Evolutionary conservation across 2,113 vertebrate genomes (phyloP), one percentile per base, ranked within the genome.

Genomic region (Oryzias javanicus): DNA sequence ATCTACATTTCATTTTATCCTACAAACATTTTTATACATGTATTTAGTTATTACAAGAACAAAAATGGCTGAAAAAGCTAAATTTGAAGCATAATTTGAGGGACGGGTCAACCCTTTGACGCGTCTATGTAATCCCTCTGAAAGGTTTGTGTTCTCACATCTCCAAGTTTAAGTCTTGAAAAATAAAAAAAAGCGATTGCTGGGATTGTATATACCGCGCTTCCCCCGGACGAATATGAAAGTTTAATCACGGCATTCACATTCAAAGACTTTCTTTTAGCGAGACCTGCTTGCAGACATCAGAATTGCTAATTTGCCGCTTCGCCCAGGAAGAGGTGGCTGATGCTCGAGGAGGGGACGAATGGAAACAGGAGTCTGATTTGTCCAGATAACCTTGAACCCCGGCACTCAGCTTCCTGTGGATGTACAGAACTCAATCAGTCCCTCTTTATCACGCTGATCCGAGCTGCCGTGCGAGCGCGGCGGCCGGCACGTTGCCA

Each of bases 181-280:
- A 82, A 81, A 87, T 84, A 73, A 76, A 85, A 76, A 85, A 22
- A 83, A 83, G 74, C 60, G 77, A 85, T 70, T 63, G 74, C 73
- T 76, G 83, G 72, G 84, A 86, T 86, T 85, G 78, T 82, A 77
- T 79, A 87, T 88, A 82, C 84, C 87, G 84, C 84, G 79, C 70
- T 84, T 88, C 79, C 81, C 69, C 80, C 56, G 76, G 78, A 82
- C 45, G 67, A 60, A 70, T 80, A 88, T 87, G 78, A 88, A 88
- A 88, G 84, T 85, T 86, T 89, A 90, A 90, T 86, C 81, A 84
- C 67, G 80, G 64, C 86, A 91, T 91, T 89, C 87, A 76, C 79
- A 91, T 89, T 90, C 84, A 82, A 80, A 86, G 64, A 75, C 79
- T 80, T 84, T 86, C 77, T 81, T 78, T 81, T 78, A 69, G 77